Base-by-base conservation (phyloP, 2,888 invertebrate genomes). In the Linnaemya tessellans region DNA sequence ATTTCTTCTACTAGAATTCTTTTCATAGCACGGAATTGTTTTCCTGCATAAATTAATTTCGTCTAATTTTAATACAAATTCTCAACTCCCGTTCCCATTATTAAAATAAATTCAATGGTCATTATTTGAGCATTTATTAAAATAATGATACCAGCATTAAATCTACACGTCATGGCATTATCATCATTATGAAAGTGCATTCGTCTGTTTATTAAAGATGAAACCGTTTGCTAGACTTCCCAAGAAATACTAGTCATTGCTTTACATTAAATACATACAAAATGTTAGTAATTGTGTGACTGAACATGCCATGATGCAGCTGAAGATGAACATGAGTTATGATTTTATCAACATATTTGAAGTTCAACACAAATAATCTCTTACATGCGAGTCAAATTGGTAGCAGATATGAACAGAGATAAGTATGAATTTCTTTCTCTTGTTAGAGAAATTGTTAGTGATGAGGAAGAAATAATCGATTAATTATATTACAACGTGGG, bases 341-440 rank as follows among this genome's bases (percentile, higher is more conserved):
- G 70, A 70, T 58, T 46, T 82, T 49, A 77, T 77, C 35, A 70
- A 75, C 15, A 25, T 56, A 71, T 46, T 77, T 82, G 35, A 81
- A 68, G 75, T 81, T 70, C 70, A 64, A 77, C 46, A 81, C 70
- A 75, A 64, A 64, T 25, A 67, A 51, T 62, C n/a, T 15, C 60
- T 75, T 51, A 25, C 22, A 68, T 77, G 22, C 13, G 46, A 77
- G 64, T 64, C 77, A 58, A 64, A 70, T 77, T 77, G 20, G 25
- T 65, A 64, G 70, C 41, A 70, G 64, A 58, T 15, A 64, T 22
- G 5, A 35, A 49, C 15, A 15, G 20, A 30, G 30, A 30, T 30
- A 30, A 30, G 30, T 30, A 5, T 30, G 30, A 30, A 3, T 30
- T 30, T 30, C 3, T 5, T 3, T 3, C 30, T 3, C 5, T 2